Evolutionary conservation across 2,113 vertebrate species (phyloP).

Genomic region (Desmodus rotundus): DNA sequence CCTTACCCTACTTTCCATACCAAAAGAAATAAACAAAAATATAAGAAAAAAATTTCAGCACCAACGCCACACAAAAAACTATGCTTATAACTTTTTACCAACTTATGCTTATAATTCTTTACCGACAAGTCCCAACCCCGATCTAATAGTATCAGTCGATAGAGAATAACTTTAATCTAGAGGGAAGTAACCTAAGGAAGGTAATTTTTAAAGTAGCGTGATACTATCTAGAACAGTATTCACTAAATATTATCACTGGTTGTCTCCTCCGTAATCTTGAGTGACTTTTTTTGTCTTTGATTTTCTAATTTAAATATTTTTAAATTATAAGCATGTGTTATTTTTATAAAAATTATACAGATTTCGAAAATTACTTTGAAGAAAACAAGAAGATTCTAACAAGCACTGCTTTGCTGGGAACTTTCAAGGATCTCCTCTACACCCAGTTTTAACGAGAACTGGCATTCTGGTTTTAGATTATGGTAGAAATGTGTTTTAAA

Average conservation of each 20-base stretch:
- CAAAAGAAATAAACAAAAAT: background rate
- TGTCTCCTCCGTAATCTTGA: background rate
- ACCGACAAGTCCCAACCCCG: background rate
- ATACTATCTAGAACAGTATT: background rate
- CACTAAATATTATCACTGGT: background rate
- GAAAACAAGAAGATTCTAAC: background rate
- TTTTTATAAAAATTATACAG: background rate
- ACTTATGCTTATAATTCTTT: background rate
- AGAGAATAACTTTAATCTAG: background rate
- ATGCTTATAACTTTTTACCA: background rate
- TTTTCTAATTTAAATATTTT: background rate
- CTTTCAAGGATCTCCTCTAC: background rate
- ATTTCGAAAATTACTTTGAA: background rate
- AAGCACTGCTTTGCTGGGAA: background rate
- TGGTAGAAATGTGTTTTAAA: background rate
- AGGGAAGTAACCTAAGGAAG: background rate
- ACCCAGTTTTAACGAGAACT: background rate
- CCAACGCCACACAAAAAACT: background rate
- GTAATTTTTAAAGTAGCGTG: background rate
- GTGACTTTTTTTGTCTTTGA: background rate
- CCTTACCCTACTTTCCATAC: background rate
- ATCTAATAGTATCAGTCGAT: background rate
- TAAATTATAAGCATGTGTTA: background rate
- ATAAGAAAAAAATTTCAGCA: background rate
- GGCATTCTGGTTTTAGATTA: background rate